Base-by-base conservation (phyloP, 2,113 vertebrate species). In the Bathybates hornii region DNA sequence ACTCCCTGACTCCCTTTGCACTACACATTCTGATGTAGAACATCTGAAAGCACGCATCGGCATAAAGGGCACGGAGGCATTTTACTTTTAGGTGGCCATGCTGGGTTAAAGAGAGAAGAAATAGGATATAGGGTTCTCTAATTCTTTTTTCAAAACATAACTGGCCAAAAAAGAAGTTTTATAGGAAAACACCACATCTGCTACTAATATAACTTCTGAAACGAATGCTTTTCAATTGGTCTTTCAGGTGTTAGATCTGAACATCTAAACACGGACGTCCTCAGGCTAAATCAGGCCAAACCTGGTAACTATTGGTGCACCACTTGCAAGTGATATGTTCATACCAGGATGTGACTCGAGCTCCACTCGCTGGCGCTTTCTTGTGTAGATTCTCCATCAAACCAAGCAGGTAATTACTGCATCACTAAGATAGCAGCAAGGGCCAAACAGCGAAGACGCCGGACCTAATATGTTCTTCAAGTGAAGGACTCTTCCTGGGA, bases 11-110 rank as follows among this genome's bases (percentile, higher is more conserved):
- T 91, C 81, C 84, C 93, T 16, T 52, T 92, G 93, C 89, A 94
- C 95, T 96, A 94, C 93, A 84, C 90, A 88, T 88, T 90, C 91
- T 91, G 91, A 78, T 81, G 86, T 88, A 94, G 94, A 93, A 96
- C 94, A 93, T 91, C 66, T 95, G 90, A 95, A 91, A 89, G 82
- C 87, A 81, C 21, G 82, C 92, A 93, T 93, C 91, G 66, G 92
- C 86, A 73, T 82, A 81, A 85, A 79, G 63, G 73, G 71, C 41
- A 76, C 4, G 4, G 71, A 76, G 24, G 43, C 71, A 29, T 48
- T 29, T 76, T 76, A 19, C 71, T 78, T 78, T 32, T 32, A 19
- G 71, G 27, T 43, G 76, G 16, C 34, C 41, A 41, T 41, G 29
- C 66, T 12, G 12, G 63, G 14, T 16, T 68, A 52, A 16, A 79